Conservation (phyloP, 2,888 invertebrate species). For the Himalopsyche tibetana region DNA sequence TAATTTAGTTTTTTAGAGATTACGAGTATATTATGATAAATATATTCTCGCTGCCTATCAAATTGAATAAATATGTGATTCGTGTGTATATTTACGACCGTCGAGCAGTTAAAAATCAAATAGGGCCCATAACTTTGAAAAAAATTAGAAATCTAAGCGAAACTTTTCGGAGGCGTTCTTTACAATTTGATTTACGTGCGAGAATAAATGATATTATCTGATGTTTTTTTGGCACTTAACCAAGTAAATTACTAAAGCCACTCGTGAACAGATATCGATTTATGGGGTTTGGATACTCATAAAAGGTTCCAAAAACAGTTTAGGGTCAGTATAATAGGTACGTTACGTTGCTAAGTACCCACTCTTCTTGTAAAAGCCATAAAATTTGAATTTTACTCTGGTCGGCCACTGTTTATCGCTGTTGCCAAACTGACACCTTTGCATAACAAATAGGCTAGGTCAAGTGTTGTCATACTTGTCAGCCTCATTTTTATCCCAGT, state of each 20-base stretch:
- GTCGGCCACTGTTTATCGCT: neutral
- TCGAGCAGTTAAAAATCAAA: neutral
- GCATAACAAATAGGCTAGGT: conserved; percentile 5
- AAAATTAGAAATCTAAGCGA: neutral
- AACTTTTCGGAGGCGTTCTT: neutral
- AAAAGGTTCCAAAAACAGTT: conserved; percentile 1
- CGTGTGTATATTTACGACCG: neutral
- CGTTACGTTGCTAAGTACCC: neutral
- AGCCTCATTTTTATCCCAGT: neutral
- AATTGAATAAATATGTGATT: neutral
- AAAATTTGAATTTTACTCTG: conserved; percentile 1
- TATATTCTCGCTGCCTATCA: too few species aligned
- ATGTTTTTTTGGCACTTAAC: conserved; percentile 30
- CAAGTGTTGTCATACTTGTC: neutral
- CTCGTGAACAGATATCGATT: neutral
- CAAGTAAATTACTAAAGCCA: conserved; percentile 12
- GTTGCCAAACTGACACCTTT: neutral
- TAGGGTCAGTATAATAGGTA: conserved; percentile 6
- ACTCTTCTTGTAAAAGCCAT: neutral
- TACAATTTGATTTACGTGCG: neutral
- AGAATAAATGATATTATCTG: conserved; percentile 1
- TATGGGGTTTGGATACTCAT: conserved; percentile 4
- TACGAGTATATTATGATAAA: too few species aligned
- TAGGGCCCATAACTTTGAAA: neutral
- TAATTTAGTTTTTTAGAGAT: too few species aligned